Evolutionary conservation across 2,888 invertebrate species (phyloP), one percentile per base, ranked within the genome.

Genomic region (Napeogenes sylphis): DNA sequence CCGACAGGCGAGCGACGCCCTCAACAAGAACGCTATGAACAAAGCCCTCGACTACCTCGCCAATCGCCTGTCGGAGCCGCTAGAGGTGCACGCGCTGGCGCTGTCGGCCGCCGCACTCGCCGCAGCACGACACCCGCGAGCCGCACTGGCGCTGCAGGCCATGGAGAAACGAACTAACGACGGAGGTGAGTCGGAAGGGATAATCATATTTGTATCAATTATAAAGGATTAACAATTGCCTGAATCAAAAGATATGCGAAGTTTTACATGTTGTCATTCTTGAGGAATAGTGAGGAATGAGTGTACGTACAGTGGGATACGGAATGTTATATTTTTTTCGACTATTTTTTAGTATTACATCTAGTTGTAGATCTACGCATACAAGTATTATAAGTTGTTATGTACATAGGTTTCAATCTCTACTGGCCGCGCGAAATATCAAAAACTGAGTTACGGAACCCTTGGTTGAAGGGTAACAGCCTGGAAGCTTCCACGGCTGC

Each of bases 401-500:
- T 30, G 30, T 51, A 30, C 46, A 3, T 71, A 90, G 90, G 82
- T 10, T 76, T 83, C 4, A 82, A 81, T 2, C 64, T 88, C 46
- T 91, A 83, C 77, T 91, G 91, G 91, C 81, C 87, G 0, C 82
- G 90, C 0, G 77, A 77, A 42, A 67, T 87, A 2, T 70, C 78
- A 0, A 83, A 82, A 4, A 73, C 77, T 0, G 90, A 90, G 70
- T 85, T 84, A 83, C 82, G 84, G 54, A 91, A 89, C 73, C 90
- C 91, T 0, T 90, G 91, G 87, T 74, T 84, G 67, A 77, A 72
- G 42, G 82, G 79, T 61, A 89, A 87, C 75, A 87, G 82, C 59
- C 65, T 87, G 45, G 87, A 85, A 71, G 89, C 98, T 4, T 96
- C 97, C 82, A 96, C 97, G 72, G 98, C 98, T 0, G 94, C 98